Base-by-base conservation (phyloP, 2,888 invertebrate genomes). In the Acleris emargana region DNA sequence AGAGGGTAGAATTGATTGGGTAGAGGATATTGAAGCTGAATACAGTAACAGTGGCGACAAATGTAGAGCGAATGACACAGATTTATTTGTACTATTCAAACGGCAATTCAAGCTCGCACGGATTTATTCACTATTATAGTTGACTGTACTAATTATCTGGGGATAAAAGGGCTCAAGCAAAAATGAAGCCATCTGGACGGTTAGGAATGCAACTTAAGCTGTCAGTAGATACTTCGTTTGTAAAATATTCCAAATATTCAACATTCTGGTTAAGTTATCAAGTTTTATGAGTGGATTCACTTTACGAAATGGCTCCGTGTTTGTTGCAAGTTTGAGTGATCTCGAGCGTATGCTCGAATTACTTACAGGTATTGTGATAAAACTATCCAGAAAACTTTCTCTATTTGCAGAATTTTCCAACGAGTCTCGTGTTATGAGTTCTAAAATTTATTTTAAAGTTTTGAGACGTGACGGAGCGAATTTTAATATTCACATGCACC, bases 81-180 rank as follows among this genome's bases (percentile, higher is more conserved):
- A 92, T 91, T 91, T 91, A 91, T 92, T 89, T 86, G 83, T 81
- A 80, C 82, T 82, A 87, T 87, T 88, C 85, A 82, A 88, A 89
- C 83, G 83, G 84, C 86, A 85, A 87, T 87, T 83, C 84, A 80
- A 83, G 78, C 78, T 70, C 69, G 80, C 71, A 71, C 68, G 73
- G 84, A 86, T 87, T 86, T 87, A 89, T 90, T 87, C 86, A 82
- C 78, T 76, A 76, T 81, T 42, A 78, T 79, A 78, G 76, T 76
- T 74, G 71, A 74, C 74, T 80, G 71, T 73, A 77, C 86, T 89
- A 86, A 90, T 91, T 87, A 89, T 82, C 79, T 76, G 72, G 81
- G 87, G 84, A 84, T 87, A 72, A 81, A 83, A 80, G 71, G 77
- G 84, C 80, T 89, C 79, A 81, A 68, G 69, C 72, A 76, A 80